Conservation (phyloP, 2,888 invertebrate species). For the Diadegma fenestrale region DNA sequence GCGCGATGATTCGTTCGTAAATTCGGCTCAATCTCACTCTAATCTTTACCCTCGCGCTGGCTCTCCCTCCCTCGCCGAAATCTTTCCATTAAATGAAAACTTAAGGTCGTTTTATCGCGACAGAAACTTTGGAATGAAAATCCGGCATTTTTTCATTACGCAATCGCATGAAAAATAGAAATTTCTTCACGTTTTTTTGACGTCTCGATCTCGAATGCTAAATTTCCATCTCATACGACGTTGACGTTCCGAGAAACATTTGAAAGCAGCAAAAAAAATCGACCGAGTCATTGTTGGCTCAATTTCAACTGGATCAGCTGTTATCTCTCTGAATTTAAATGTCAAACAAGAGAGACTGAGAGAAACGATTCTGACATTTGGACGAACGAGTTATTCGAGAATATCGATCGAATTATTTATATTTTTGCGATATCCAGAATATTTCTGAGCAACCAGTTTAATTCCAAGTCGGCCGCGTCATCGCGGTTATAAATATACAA, state of each 20-base stretch:
- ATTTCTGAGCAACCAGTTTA: not conserved
- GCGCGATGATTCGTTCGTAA: not conserved
- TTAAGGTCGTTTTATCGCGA: not conserved
- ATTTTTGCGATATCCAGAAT: not conserved
- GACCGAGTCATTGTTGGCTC: not conserved
- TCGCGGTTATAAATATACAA: not conserved
- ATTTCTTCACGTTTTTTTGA: not conserved
- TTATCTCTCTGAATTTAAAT: not conserved
- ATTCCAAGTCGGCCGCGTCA: not conserved
- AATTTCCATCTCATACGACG: not conserved
- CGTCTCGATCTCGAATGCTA: not conserved
- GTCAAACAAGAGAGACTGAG: not conserved
- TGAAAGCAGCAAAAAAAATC: not conserved
- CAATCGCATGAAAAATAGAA: not conserved
- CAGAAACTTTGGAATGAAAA: not conserved
- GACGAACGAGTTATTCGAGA: not conserved
- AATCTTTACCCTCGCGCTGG: not conserved
- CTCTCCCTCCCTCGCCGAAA: not conserved
- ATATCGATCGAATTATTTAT: not conserved
- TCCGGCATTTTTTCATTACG: not conserved
- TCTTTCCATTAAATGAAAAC: not conserved
- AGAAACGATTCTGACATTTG: not conserved
- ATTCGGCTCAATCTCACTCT: conserved; percentile 7
- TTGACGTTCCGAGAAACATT: not conserved
- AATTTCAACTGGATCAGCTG: not conserved